Evolutionary conservation across 2,797 vertebrate species (phyloP).

Genomic region (Notolabrus celidotus): DNA sequence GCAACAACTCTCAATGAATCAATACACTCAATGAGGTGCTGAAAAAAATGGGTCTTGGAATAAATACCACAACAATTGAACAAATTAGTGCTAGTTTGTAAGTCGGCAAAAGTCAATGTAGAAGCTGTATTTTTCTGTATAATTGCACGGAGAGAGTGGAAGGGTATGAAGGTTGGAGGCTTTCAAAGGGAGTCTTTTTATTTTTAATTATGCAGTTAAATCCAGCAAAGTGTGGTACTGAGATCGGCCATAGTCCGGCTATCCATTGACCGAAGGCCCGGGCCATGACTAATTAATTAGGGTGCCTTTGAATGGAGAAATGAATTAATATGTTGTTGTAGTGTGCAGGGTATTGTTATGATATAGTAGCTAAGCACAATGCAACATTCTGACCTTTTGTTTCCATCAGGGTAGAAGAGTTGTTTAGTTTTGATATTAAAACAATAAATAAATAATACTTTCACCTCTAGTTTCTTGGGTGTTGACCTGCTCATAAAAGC

Average conservation of each 20-base stretch:
- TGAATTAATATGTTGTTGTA: slow-evolving; percentile 41
- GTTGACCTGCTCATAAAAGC: no score
- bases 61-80: slow-evolving; percentile 40
- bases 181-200: slow-evolving; percentile 44
- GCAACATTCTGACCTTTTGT: neutral
- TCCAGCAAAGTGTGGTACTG: slow-evolving; percentile 46
- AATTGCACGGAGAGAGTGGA: slow-evolving; percentile 18
- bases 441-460: no score
- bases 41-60: slow-evolving; percentile 8
- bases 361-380: slow-evolving; percentile 2
- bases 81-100: slow-evolving; percentile 37
- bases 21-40: slow-evolving; percentile 31
- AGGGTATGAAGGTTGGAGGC: slow-evolving; percentile 24
- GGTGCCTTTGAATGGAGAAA: slow-evolving; percentile 30
- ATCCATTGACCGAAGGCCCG: slow-evolving; percentile 47
- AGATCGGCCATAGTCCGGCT: slow-evolving; percentile 32
- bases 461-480: no score
- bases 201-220: slow-evolving; percentile 65
- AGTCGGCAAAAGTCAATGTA: slow-evolving; percentile 25
- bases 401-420: no score
- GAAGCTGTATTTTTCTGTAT: slow-evolving; percentile 23
- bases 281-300: slow-evolving; percentile 52
- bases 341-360: slow-evolving; percentile 20
- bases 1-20: slow-evolving; percentile 34
- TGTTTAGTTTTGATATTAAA: no score